Conservation (phyloP, 2,888 invertebrate species). For the Diadegma fenestrale region DNA sequence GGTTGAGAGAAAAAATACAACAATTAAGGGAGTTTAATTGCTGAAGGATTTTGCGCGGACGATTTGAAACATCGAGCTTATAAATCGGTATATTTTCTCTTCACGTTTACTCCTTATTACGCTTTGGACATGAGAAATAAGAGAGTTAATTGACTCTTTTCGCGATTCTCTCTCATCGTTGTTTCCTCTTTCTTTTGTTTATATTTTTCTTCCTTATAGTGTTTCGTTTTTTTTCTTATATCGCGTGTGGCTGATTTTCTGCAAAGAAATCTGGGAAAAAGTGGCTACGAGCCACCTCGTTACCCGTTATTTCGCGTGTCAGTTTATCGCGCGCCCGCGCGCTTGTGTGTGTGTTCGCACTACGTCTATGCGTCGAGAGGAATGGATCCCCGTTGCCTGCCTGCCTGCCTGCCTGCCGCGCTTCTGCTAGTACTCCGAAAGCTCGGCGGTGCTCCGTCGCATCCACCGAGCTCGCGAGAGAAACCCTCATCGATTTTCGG, state of each 20-base stretch:
- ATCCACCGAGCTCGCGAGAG: slow-evolving; percentile 59
- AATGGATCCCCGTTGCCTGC: slow-evolving; percentile 1
- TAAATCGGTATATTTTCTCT: neutral
- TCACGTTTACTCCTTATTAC: neutral
- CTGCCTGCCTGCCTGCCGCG: neutral
- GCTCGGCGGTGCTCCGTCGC: slow-evolving; percentile 40
- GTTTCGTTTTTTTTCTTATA: neutral
- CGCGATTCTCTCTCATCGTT: neutral
- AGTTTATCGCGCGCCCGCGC: slow-evolving; percentile 48
- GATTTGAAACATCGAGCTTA: neutral
- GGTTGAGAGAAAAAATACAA: neutral
- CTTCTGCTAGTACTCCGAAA: slow-evolving; percentile 19
- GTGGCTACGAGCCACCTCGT: neutral
- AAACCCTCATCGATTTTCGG: slow-evolving; percentile 68
- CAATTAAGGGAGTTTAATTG: neutral
- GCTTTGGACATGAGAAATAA: neutral
- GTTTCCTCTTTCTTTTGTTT: neutral
- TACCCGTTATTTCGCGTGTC: slow-evolving; percentile 43
- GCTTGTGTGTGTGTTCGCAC: slow-evolving; percentile 2
- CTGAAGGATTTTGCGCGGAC: neutral
- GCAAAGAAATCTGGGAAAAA: neutral
- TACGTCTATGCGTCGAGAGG: slow-evolving; percentile 34
- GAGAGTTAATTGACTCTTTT: neutral
- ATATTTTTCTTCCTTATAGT: neutral
- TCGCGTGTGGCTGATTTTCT: neutral